Percentiles rank a stretch among this genome's conserved stretches.
phyloP scores from a whole-genome alignment of 2,797 vertebrate genomes.

The Prunella strophiata region DNA sequence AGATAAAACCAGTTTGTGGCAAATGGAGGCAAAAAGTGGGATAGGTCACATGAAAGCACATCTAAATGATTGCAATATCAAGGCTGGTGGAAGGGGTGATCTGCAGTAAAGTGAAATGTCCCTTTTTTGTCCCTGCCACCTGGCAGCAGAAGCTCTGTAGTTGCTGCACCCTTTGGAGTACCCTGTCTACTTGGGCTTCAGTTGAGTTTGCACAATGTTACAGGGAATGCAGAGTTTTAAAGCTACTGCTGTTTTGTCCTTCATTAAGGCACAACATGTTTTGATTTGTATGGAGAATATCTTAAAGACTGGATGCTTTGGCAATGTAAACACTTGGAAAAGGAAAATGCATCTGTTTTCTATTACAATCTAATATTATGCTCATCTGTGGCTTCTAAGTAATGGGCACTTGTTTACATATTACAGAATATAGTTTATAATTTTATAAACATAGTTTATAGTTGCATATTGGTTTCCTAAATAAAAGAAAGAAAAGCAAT shows the following conservation, averaged over 20 bases:
- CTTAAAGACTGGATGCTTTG: constrained; percentile 65
- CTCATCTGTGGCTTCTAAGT: constrained; percentile 48
- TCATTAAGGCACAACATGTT: constrained; percentile 54
- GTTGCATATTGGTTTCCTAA: constrained; percentile 71
- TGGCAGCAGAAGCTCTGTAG: neutral
- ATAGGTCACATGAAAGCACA: neutral
- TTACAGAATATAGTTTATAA: constrained; percentile 66
- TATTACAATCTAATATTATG: constrained; percentile 67
- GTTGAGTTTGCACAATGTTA: constrained; percentile 27
- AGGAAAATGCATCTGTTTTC: constrained; percentile 63
- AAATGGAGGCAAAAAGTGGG: neutral
- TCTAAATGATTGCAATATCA: neutral
- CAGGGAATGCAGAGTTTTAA: constrained; percentile 50
- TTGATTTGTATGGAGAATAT: constrained; percentile 66
- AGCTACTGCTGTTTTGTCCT: constrained; percentile 55
- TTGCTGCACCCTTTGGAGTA: neutral
- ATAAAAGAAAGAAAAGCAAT: constrained; percentile 13
- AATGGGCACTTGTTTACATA: constrained; percentile 65
- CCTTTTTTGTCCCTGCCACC: neutral
- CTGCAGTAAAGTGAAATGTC: neutral
- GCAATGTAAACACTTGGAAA: constrained; percentile 58
- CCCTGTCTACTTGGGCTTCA: neutral
- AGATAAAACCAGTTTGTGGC: neutral
- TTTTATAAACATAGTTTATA: constrained; percentile 71
- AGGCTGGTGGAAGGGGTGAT: neutral